Conservation (phyloP, 2,113 vertebrate genomes). For the Nothocercus nigrocapillus region DNA sequence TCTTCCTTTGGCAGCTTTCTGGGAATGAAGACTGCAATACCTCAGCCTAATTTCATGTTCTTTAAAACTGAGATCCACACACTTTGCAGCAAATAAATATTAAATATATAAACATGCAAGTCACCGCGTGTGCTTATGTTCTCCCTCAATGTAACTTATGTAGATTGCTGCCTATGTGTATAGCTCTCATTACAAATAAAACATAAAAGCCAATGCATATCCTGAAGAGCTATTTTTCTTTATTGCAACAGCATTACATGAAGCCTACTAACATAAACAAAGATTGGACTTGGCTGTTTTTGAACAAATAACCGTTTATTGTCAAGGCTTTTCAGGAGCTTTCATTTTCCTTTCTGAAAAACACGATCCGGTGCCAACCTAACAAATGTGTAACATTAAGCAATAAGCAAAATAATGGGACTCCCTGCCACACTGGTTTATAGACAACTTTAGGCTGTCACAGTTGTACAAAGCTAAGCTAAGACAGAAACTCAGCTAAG, state of each 20-base stretch:
- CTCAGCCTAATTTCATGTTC: neutral
- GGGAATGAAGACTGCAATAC: neutral
- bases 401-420: constrained; percentile 46
- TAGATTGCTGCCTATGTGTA: constrained; percentile 51
- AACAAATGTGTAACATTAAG: constrained; percentile 55
- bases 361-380: constrained; percentile 45
- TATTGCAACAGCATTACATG: constrained; percentile 58
- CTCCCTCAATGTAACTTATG: constrained; percentile 52
- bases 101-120: constrained; percentile 54
- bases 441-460: neutral
- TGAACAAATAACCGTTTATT: constrained; percentile 70
- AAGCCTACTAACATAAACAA: constrained; percentile 59
- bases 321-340: constrained; percentile 51
- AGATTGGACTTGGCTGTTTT: constrained; percentile 63
- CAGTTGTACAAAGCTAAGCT: neutral
- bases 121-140: constrained; percentile 30
- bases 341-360: constrained; percentile 65
- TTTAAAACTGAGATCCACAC: constrained; percentile 12
- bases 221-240: constrained; percentile 55
- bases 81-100: constrained; percentile 33
- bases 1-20: neutral
- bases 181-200: constrained; percentile 66
- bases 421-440: constrained; percentile 18
- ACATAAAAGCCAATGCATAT: constrained; percentile 19
- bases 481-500: neutral